Base-by-base conservation (phyloP, 2,797 vertebrate species). In the Borostomias antarcticus region DNA sequence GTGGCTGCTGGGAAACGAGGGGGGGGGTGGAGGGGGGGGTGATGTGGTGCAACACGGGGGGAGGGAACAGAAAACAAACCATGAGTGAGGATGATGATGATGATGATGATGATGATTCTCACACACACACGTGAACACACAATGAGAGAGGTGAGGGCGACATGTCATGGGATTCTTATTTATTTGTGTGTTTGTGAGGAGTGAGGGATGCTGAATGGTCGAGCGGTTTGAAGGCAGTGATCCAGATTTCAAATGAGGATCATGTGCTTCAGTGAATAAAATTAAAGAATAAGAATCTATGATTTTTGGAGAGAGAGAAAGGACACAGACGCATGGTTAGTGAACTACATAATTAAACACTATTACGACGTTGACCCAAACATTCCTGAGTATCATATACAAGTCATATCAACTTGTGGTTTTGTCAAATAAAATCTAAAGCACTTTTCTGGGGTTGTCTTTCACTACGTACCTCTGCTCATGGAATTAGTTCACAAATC, bases 261-360 rank as follows among this genome's bases (percentile, higher is more conserved):
- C 86, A 84, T 59, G 29, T 70, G 78, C 69, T 90, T 96, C 92
- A 96, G 93, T 93, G 92, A 74, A 94, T 90, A 84, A 95, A 95
- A 94, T 94, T 95, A 94, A 95, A 95, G 89, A 93, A 95, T 90
- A 96, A 91, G 90, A 95, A 95, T 94, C 94, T 96, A 89, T 90
- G 92, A 76, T 88, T 87, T 92, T 72, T 88, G 85, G 69, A 79
- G 68, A 84, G 86, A 78, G 87, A 86, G 81, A 86, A 80, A 83
- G 83, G 75, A 88, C 86, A 89, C 71, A 90, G 78, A 91, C 83
- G 69, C 70, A 76, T 65, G 37, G 82, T 95, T 94, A 94, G 91
- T 88, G 17, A 23, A 9, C 26, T 68, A 53, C 2, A 32, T 30
- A 15, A 21, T 62, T 50, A 37, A 37, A 58, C 33, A 58, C 9